Evolutionary conservation across 2,888 invertebrate genomes (phyloP).

Genomic region (Caradrina clavipalpis): DNA sequence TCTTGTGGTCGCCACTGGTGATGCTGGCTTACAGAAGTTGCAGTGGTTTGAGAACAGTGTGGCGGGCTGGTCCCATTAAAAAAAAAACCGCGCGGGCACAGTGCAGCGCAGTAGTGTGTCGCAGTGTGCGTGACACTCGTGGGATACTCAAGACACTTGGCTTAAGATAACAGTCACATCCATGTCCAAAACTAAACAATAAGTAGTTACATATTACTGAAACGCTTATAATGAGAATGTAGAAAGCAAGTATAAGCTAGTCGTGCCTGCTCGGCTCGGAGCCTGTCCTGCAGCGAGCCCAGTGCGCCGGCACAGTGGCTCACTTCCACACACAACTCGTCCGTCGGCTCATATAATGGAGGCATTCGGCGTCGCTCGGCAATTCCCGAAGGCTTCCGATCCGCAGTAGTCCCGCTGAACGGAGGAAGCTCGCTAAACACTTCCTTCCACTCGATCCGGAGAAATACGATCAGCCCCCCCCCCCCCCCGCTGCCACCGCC

Average conservation of each 20-base stretch:
- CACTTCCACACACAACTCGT: conserved; percentile 16
- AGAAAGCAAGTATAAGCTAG: neutral
- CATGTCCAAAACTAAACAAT: no score
- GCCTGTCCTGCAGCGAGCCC: no score
- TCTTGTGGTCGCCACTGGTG: no score
- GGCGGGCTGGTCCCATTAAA: no score
- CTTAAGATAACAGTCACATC: no score
- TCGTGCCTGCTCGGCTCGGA: no score
- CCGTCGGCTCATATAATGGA: neutral
- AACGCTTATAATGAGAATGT: neutral
- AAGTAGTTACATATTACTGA: neutral
- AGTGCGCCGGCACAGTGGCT: neutral
- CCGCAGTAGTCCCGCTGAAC: conserved; percentile 10
- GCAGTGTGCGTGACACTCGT: no score
- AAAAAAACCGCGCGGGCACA: no score
- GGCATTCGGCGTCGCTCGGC: conserved; percentile 24
- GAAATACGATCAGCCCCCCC: conserved; percentile 64
- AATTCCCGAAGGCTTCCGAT: conserved; percentile 56
- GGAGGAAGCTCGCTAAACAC: conserved; percentile 68
- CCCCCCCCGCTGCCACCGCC: neutral
- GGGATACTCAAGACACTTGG: no score
- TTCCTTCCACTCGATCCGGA: conserved; percentile 72
- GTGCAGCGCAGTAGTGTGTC: no score
- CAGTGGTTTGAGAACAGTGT: no score
- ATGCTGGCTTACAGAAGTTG: no score